phyloP scores from a whole-genome alignment of 2,888 invertebrate species.

The Congeria kusceri region DNA sequence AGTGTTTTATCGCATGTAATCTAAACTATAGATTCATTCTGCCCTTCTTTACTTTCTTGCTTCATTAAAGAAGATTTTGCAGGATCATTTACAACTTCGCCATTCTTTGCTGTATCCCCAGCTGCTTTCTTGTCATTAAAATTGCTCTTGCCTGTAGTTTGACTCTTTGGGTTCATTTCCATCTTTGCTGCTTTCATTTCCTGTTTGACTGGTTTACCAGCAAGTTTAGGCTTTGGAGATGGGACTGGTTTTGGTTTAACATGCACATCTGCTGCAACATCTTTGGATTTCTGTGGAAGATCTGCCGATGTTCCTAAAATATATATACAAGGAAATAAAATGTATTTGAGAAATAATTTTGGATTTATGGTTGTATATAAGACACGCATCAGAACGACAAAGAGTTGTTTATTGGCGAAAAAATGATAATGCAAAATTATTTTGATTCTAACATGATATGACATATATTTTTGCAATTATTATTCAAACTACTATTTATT shows the following conservation, averaged over 20 bases:
- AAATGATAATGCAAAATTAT: too few relatives aligned
- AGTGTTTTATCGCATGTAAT: too few relatives aligned
- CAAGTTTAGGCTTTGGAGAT: background rate
- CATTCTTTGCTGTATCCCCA: background rate
- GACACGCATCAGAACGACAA: too few relatives aligned
- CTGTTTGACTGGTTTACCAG: background rate
- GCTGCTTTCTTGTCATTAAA: background rate
- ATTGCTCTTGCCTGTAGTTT: too few relatives aligned
- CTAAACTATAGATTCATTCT: background rate
- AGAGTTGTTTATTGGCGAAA: too few relatives aligned
- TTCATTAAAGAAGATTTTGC: background rate
- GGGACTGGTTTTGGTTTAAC: slow-evolving; percentile 4
- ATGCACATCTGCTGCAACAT: background rate
- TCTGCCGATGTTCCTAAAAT: slow-evolving; percentile 1
- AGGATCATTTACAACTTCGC: background rate
- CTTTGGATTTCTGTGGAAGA: background rate
- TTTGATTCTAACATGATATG: too few relatives aligned
- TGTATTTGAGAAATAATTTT: too few relatives aligned
- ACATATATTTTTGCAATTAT: too few relatives aligned
- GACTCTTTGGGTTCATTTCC: too few relatives aligned
- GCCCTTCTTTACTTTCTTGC: background rate
- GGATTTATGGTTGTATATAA: too few relatives aligned
- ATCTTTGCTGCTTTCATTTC: background rate
- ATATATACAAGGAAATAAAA: too few relatives aligned
- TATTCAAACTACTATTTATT: too few relatives aligned